phyloP scores from a whole-genome alignment of 1,140 invertebrate species.

The Eriocheir sinensis region DNA sequence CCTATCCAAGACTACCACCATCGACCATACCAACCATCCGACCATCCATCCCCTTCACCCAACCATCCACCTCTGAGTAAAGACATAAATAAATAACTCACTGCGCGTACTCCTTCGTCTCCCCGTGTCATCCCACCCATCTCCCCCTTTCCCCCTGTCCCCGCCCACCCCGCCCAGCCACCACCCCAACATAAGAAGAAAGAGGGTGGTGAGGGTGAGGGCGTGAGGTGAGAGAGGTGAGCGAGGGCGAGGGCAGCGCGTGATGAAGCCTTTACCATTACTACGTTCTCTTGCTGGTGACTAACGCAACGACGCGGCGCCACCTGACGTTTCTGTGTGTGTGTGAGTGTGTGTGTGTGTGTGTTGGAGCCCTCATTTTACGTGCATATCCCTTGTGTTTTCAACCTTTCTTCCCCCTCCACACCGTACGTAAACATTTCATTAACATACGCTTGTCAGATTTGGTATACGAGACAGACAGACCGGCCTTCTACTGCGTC shows the following conservation, averaged over 20 bases:
- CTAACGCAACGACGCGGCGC: conserved; percentile 48
- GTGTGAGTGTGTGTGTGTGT: conserved; percentile 59
- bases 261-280: not conserved
- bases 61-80: not conserved
- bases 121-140: not conserved
- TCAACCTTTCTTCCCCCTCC: conserved; percentile 4
- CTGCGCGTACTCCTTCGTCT: too few relatives aligned
- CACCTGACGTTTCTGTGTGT: conserved; percentile 50
- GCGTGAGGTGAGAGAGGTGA: not conserved
- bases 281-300: not conserved
- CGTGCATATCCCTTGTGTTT: not conserved
- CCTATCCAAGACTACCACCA: not conserved
- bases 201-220: not conserved
- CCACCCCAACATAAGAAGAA: not conserved
- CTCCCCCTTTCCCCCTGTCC: not conserved
- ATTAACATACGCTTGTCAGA: conserved; percentile 14
- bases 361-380: not conserved
- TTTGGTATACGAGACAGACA: not conserved
- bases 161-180: not conserved
- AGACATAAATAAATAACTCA: too few relatives aligned
- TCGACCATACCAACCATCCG: too few relatives aligned
- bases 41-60: too few relatives aligned
- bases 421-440: too few relatives aligned
- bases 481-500: too few relatives aligned
- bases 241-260: not conserved